Evolutionary conservation across 2,888 invertebrate genomes (phyloP).

Genomic region (Drosophila macrothrix): DNA sequence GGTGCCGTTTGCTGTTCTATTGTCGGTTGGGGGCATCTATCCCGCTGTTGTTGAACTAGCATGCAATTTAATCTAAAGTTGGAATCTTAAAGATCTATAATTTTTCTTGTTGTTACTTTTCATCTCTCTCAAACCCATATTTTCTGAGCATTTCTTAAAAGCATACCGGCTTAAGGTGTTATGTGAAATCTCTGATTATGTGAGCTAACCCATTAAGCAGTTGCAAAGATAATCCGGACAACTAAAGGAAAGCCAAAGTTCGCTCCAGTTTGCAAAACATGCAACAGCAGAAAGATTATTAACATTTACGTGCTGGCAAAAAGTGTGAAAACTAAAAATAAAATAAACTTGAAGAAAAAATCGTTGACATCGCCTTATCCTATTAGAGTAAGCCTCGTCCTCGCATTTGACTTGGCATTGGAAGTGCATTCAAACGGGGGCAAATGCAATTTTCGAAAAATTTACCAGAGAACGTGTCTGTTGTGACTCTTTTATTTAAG

Average conservation of each 20-base stretch:
- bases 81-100: not conserved
- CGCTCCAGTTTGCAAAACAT: constrained; percentile 5
- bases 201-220: constrained; percentile 36
- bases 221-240: constrained; percentile 23
- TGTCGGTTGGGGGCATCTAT: constrained; percentile 10
- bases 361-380: constrained; percentile 27
- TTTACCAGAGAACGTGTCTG: constrained; percentile 58
- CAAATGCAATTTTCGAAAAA: constrained; percentile 42
- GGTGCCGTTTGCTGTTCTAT: constrained; percentile 30
- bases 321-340: constrained; percentile 25
- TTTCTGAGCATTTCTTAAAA: not conserved
- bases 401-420: constrained; percentile 44
- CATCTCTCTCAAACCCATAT: not conserved
- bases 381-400: constrained; percentile 4
- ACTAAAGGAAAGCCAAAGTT: constrained; percentile 12
- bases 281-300: constrained; percentile 22
- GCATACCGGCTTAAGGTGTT: constrained; percentile 22
- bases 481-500: not conserved
- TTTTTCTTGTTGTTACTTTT: not conserved
- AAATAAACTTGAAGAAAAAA: not conserved
- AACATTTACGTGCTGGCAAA: constrained; percentile 41
- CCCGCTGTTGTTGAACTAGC: not conserved
- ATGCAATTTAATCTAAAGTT: constrained; percentile 32
- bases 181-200: constrained; percentile 9
- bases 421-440: constrained; percentile 44